Base-by-base conservation (phyloP, 1,140 invertebrate species). In the Luehdorfia chinensis region DNA sequence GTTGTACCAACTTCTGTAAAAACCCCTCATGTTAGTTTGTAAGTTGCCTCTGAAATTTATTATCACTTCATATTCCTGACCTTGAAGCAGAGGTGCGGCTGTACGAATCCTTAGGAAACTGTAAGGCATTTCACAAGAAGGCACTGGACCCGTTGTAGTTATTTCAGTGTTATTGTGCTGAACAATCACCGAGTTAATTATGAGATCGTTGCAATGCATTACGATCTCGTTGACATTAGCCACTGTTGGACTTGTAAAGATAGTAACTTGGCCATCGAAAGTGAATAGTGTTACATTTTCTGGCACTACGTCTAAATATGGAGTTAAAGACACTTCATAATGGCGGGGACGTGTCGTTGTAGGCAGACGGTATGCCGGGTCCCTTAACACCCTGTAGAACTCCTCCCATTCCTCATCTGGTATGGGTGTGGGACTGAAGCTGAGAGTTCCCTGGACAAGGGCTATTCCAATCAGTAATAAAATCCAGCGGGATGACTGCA, bases 201-300 rank as follows among this genome's bases (percentile, higher is more conserved):
- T 84, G 1, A 94, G 55, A 37, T 90, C 87, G 49, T 90, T 90
- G 1, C 88, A 87, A 56, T 96, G 94, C 4, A 96, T 64, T 0
- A 90, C 89, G 12, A 96, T 71, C 45, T 69, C 32, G 5, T 9
- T 65, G 0, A 89, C 57, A 50, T 80, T 76, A 2, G 30, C 34
- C 15, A 44, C 18, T 0, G 41, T 67, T 0, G 85, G 46, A 0
- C 43, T 49, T 1, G 84, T 52, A 12, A 75, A 67, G 23, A 93
- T 93, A 3, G 53, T 70, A 0, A 91, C 89, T 50, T 81, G 66
- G 9, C 93, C 93, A 11, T 87, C 63, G 58, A 93, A 93, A 2
- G 77, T 87, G 50, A 92, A 92, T 18, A 84, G 75, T 21, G 2
- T 21, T n/a, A 11, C 11, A 19, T 79, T 76, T 4, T 41, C 12